Evolutionary conservation across 2,113 vertebrate genomes (phyloP), one percentile per base, ranked within the genome.

Genomic region (Furnarius figulus): DNA sequence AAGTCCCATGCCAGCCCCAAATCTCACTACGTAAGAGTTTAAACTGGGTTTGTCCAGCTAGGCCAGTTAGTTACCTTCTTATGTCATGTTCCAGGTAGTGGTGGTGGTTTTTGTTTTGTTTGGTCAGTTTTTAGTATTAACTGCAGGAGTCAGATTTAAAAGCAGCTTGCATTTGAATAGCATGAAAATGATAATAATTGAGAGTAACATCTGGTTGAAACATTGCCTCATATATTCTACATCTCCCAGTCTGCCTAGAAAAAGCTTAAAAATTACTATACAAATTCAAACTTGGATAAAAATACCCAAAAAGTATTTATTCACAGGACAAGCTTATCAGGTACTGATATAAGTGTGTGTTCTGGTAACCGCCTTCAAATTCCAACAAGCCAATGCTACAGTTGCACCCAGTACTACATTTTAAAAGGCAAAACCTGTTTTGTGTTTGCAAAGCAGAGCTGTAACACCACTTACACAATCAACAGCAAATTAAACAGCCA

Each of bases 271-370:
- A 94, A 61, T 47, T 63, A 90, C 42, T 52, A 40, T 59, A 92
- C 33, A 91, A 96, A 93, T 86, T 83, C 76, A 89, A 87, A 76
- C n/a, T n/a, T 76, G 42, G 76, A 87, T 85, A 61, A 76, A 95
- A 94, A 92, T 55, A 92, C 18, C 59, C 75, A 58, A 0, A 65
- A 85, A 73, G 47, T 74, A 86, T 62, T 90, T 80, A 93, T 65
- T 92, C 68, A 61, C 42, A 84, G 47, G 73, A 83, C 39, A 83
- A 80, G 47, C 21, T 90, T 74, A 77, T 47, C 52, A 56, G 71
- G 55, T 88, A 80, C 73, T 92, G 76, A 72, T 55, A 2, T 5
- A 87, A 76, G 53, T 42, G 72, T 56, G 82, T 80, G 55, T 83
- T 73, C 85, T 66, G 76, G 70, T 77, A 84, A 86, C 39, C 2